These are phyloP conservation scores for Maconellicoccus hirsutus DNA, from an alignment of 1,140 invertebrate genomes.

Conservation along the genomic window DNA sequence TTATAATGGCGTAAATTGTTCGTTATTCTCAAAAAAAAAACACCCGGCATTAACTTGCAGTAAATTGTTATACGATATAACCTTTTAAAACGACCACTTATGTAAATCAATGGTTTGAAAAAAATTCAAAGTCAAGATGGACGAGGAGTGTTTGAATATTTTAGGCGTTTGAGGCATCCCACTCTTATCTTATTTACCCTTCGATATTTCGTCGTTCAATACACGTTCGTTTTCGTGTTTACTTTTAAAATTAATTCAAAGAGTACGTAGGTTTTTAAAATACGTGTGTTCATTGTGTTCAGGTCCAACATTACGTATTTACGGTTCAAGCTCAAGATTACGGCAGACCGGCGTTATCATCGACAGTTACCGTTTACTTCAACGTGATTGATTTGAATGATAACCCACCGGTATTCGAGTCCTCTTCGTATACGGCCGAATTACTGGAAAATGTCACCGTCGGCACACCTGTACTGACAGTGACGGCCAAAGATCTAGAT, in stretches of 20 bases:
- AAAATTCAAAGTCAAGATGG: too few species aligned
- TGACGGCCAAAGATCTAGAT: conserved; percentile 81
- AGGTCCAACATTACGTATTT: conserved; percentile 88
- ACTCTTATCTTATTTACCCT: too few species aligned
- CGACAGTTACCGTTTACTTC: conserved; percentile 81
- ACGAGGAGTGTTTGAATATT: too few species aligned
- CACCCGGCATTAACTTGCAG: too few species aligned
- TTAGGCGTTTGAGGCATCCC: too few species aligned
- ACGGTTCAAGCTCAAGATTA: conserved; percentile 83
- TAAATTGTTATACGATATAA: too few species aligned
- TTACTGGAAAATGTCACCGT: conserved; percentile 75
- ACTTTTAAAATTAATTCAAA: conserved; percentile 5
- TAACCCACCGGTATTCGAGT: conserved; percentile 83
- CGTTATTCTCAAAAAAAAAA: too few species aligned
- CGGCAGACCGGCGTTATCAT: conserved; percentile 75
- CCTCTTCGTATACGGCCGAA: conserved; percentile 76
- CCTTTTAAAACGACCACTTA: too few species aligned
- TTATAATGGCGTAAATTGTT: too few species aligned
- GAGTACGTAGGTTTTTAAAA: background rate
- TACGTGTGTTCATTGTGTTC: conserved; percentile 31
- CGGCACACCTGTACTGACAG: conserved; percentile 62
- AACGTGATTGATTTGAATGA: conserved; percentile 92
- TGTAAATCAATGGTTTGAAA: too few species aligned
- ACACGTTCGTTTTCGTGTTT: background rate
- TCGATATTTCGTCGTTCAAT: background rate